Evolutionary conservation across 1,140 invertebrate genomes (phyloP), one percentile per base, ranked within the genome.

Genomic region (Brachionus angularis): DNA sequence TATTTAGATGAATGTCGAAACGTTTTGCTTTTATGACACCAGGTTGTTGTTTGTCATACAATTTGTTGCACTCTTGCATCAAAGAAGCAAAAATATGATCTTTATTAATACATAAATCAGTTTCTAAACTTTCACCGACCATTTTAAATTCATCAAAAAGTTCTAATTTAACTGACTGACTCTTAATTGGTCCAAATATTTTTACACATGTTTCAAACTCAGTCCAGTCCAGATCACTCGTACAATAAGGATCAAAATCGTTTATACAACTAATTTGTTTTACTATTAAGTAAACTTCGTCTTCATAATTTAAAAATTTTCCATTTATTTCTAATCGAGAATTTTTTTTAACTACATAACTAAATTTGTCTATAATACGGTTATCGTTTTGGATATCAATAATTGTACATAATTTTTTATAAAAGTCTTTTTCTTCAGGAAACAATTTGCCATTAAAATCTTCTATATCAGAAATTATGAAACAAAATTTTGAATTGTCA

Each of bases 141-240:
- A 36, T 29, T 67, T 67, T 67, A 34, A 67, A 67, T 27, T 67
- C 42, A n/a, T 67, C 47, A 36, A 67, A 50, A 47, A 67, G 5
- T 33, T 58, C 33, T 7, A 58, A 5, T 46, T 50, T 67, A 7
- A 42, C 34, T 8, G 36, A 21, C 33, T 67, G 62, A 31, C 47
- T 46, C 23, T 67, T 50, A 8, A 67, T 50, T 16, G 62, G 62
- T 47, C 62, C 62, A 18, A 67, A 47, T 31, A 67, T 47, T 50
- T 67, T 67, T 8, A 67, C 21, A 42, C 47, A 47, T 23, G 62
- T 67, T 47, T 67, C 62, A 31, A 67, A 67, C 23, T 67, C 62
- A 33, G 39, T 67, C 62, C 62, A 67, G 18, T 67, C 62, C 14
- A 67, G 36, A 8, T 47, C 25, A 34, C 10, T 23, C 12, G 39